Evolutionary conservation across 2,888 invertebrate genomes (phyloP), one percentile per base, ranked within the genome.

Genomic region (Melangyna quadrimaculata): DNA sequence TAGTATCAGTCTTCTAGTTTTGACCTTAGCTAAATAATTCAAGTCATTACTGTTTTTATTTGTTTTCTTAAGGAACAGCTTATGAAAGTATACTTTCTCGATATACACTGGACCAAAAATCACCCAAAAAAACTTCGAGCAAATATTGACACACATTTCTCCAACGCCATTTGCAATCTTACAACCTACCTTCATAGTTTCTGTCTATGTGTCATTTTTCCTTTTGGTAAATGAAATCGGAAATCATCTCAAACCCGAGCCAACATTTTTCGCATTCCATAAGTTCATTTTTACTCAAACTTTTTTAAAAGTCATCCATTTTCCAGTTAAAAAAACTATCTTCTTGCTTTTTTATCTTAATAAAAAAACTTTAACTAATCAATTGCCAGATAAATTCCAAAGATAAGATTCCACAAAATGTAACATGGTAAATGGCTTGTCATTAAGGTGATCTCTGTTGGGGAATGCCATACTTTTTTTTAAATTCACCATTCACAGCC

Each of bases 291-390:
- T 57, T 48, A 48, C 40, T 6, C 27, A 27, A 27, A 3, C 22
- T 40, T 61, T 17, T 63, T 75, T 40, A 32, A 37, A 37, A 70
- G 45, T 69, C 74, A 27, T 59, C 51, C 35, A 0, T 37, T 63
- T 75, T 37, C 12, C 70, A 70, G 59, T 35, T 75, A 40, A 55
- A 29, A 57, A 57, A 57, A 35, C 57, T 35, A 57, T 53, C 63
- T 48, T 55, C 75, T 24, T 37, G 22, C 48, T 45, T 51, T 81
- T 43, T 75, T 81, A 40, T 81, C 74, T 48, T 14, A 45, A 70
- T 55, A 35, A 40, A 35, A 40, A 63, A 61, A 53, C 69, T 22
- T 14, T 19, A 71, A 32, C 75, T 63, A 75, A 75, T 81, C 75
- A 78, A 72, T 65, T 63, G 1, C 32, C 37, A 75, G 74, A 75